Evolutionary conservation across 2,888 invertebrate species (phyloP).

Genomic region (Conops quadrifasciatus): DNA sequence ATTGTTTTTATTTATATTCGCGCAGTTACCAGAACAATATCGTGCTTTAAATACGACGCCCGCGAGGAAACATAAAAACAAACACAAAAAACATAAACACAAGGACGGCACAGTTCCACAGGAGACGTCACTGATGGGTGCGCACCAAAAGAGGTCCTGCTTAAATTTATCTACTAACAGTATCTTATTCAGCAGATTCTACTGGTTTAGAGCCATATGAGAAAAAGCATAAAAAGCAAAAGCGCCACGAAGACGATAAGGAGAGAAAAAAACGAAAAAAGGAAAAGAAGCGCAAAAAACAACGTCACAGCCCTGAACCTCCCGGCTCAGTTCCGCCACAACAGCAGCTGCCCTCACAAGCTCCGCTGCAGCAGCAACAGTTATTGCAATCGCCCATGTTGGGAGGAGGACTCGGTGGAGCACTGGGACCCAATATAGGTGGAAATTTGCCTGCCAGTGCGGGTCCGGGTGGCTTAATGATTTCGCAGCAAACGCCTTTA

Average conservation of each 20-base stretch:
- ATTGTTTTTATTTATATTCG: constrained; percentile 29
- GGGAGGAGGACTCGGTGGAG: constrained; percentile 42
- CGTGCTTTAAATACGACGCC: constrained; percentile 91
- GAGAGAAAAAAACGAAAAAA: constrained; percentile 94
- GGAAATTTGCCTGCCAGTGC: constrained; percentile 43
- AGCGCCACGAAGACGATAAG: constrained; percentile 91
- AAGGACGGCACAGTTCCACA: constrained; percentile 85
- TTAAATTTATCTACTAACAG: constrained; percentile 12
- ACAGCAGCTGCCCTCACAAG: constrained; percentile 51
- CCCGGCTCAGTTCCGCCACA: constrained; percentile 34
- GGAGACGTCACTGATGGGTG: constrained; percentile 78
- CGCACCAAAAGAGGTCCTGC: constrained; percentile 40
- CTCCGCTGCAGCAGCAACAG: constrained; percentile 44
- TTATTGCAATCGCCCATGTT: constrained; percentile 49
- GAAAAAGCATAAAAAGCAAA: constrained; percentile 95
- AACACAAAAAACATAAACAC: constrained; percentile 94
- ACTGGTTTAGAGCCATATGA: constrained; percentile 84
- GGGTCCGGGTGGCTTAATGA: constrained; percentile 63
- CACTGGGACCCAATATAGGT: constrained; percentile 45
- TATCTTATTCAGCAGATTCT: constrained; percentile 65
- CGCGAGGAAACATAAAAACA: constrained; percentile 92
- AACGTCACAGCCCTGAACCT: constrained; percentile 90
- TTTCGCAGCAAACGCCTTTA: constrained; percentile 54
- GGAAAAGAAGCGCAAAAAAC: constrained; percentile 94
- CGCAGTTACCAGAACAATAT: constrained; percentile 90